Evolutionary conservation across 2,888 invertebrate genomes (phyloP), one percentile per base, ranked within the genome.

Genomic region (Lasioglossum calceatum): DNA sequence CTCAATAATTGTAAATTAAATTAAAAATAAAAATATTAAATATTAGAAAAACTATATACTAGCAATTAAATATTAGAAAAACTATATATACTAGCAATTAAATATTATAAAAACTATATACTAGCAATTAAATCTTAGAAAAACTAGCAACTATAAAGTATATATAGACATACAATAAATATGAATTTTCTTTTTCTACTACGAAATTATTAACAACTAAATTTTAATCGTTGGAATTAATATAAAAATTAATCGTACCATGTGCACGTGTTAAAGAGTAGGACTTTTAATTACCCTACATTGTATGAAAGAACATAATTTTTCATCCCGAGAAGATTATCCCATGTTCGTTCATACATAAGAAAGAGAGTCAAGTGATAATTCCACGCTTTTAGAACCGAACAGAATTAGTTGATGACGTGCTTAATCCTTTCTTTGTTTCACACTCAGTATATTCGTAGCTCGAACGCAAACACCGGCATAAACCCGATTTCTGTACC

Each of bases 401-500:
- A 10, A 67, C 19, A 14, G n/a, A 67, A 42, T 71, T n/a, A 71
- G 12, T 12, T 10, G 5, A 42, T 14, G n/a, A n/a, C n/a, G 12
- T n/a, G 39, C 71, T n/a, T n/a, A 71, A n/a, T 71, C 71, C n/a
- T 23, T 39, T 42, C n/a, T 67, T 70, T 36, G 39, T 50, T 54
- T n/a, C 32, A 50, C 77, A 80, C 79, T 75, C 32, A 64, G 83
- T 79, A 79, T 82, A 84, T 81, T 67, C 36, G 76, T 44, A 64
- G 67, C 71, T 70, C 27, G 67, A 78, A 83, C 79, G 81, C 85
- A 82, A 87, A 87, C 85, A 87, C 84, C 61, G 64, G 64, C 81
- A 58, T 81, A 89, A 84, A 86, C 82, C 77, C 79, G 87, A 89
- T 89, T 89, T 89, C 87, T 89, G 79, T 36, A 23, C 64, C 32